Evolutionary conservation across 2,797 vertebrate species (phyloP).

Genomic region (Phataginus tricuspis): DNA sequence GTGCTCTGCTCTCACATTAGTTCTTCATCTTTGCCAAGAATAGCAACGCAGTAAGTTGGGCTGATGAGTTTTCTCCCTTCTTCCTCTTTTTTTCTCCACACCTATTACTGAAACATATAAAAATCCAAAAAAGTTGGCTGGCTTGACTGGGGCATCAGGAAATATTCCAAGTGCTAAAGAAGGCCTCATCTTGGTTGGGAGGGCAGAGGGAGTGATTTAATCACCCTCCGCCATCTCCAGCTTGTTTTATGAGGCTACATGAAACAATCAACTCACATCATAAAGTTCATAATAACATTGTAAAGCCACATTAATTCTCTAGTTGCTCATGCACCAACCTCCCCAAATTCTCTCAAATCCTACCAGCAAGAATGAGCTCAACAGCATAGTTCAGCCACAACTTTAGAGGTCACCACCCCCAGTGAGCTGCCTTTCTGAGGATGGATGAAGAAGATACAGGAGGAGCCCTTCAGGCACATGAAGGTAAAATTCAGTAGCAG

Average conservation of each 20-base stretch:
- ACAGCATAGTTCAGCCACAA: background rate
- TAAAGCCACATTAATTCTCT: conserved; percentile 42
- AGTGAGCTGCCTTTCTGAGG: background rate
- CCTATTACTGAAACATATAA: background rate
- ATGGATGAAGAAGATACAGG: background rate
- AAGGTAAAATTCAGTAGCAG: background rate
- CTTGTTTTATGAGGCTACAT: conserved; percentile 75
- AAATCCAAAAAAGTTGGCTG: conserved; percentile 1
- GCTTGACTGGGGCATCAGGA: conserved; percentile 36
- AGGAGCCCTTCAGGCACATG: background rate
- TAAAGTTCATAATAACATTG: conserved; percentile 48
- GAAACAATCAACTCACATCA: conserved; percentile 68
- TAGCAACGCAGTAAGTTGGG: background rate
- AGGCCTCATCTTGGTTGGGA: background rate
- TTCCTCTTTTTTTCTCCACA: background rate
- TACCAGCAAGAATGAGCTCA: background rate
- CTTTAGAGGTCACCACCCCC: background rate
- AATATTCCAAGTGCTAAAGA: background rate
- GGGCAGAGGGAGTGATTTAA: conserved; percentile 46
- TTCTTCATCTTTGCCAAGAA: background rate
- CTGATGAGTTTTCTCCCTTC: background rate
- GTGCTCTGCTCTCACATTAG: background rate
- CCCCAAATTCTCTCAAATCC: background rate
- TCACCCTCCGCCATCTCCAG: background rate
- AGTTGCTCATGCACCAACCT: background rate